A percentile compares a stretch with the other conserved stretches of the same genome.
These are phyloP conservation scores for Drosophila kambysellisi DNA, from an alignment of 2,888 invertebrate species.

Conservation along the genomic window DNA sequence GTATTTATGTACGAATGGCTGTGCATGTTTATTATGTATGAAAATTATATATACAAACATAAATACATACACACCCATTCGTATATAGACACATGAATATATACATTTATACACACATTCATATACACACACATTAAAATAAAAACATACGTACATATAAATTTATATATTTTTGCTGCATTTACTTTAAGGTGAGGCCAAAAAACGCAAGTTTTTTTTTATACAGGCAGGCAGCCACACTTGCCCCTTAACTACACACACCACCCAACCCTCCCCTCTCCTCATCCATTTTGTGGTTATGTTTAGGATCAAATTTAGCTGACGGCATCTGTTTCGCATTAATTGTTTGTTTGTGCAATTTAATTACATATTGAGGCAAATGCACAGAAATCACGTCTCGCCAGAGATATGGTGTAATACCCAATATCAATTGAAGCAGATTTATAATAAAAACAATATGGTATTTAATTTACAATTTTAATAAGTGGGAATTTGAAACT, in stretches of 20 bases:
- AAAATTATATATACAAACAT: background rate
- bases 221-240: constrained; percentile 28
- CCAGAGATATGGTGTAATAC: constrained; percentile 22
- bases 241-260: constrained; percentile 1
- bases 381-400: constrained; percentile 36
- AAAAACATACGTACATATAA: background rate
- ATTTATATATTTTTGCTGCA: constrained; percentile 41
- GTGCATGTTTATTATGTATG: no score
- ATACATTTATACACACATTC: background rate
- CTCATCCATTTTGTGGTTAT: constrained; percentile 58
- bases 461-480: background rate
- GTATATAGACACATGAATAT: background rate
- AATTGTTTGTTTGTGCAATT: constrained; percentile 46
- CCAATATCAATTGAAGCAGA: background rate
- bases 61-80: constrained; percentile 6
- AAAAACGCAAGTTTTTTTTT: constrained; percentile 52
- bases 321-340: constrained; percentile 35
- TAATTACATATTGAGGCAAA: constrained; percentile 21
- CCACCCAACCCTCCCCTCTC: constrained; percentile 3
- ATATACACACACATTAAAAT: constrained; percentile 10
- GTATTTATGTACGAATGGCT: no score
- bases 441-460: background rate
- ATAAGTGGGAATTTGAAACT: background rate
- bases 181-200: constrained; percentile 64
- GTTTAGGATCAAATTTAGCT: constrained; percentile 67